These are phyloP conservation scores for Wiebesia pumilae DNA, from an alignment of 1,140 invertebrate species.

Conservation along the genomic window DNA sequence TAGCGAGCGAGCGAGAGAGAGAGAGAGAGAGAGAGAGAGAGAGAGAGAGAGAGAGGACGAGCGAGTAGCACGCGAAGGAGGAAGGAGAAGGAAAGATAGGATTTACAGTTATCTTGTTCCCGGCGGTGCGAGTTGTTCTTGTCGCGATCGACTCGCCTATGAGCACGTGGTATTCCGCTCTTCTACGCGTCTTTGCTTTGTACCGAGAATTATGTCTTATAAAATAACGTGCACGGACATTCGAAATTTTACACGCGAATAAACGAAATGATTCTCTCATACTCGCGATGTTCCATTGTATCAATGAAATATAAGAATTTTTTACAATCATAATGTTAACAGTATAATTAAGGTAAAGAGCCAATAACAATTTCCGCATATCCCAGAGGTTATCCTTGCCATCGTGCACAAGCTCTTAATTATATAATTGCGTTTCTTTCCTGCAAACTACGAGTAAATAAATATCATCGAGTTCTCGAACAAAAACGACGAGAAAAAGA, in stretches of 20 bases:
- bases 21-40: not conserved
- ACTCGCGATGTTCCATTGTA: not conserved
- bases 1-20: not conserved
- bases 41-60: not conserved
- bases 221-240: not conserved
- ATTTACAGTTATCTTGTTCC: conserved; percentile 49
- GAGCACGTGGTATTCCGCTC: conserved; percentile 49
- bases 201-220: not conserved
- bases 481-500: too few relatives aligned
- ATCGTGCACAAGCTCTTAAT: not conserved
- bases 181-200: not conserved
- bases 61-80: conserved; percentile 25
- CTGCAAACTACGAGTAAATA: not conserved
- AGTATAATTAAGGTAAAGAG: not conserved
- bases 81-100: conserved; percentile 29
- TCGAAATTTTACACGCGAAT: not conserved
- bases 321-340: not conserved
- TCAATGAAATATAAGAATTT: not conserved
- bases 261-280: not conserved
- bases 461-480: too few relatives aligned
- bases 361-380: not conserved
- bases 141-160: conserved; percentile 51
- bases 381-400: not conserved
- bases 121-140: conserved; percentile 37
- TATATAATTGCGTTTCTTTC: not conserved